Evolutionary conservation across 1,140 invertebrate genomes (phyloP), one percentile per base, ranked within the genome.

Genomic region (Heliothis subflexa): DNA sequence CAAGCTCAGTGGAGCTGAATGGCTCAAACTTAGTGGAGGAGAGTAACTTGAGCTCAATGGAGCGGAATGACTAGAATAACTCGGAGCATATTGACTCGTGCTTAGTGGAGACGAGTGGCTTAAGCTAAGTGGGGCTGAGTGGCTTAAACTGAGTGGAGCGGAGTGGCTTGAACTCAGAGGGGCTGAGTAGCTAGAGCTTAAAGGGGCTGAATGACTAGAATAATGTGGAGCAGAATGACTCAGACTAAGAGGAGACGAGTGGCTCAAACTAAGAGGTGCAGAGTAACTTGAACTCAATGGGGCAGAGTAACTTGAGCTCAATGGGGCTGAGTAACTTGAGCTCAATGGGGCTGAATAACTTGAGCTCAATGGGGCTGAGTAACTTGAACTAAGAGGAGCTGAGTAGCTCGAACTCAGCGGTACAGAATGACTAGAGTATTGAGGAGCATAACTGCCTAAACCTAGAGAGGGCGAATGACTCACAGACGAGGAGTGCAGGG

Each of bases 401-500:
- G 52, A 54, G 9, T 40, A 40, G 5, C 33, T 40, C 14, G 16
- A 14, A n/a, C 52, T 54, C 33, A 40, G 0, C 7, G 52, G 52
- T 14, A n/a, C n/a, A 16, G 52, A 54, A 16, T 54, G 52, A 10
- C 52, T 54, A 2, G 16, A n/a, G 9, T 16, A 16, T 7, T 7
- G n/a, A 1, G 52, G 52, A 16, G 52, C 52, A 16, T 14, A 54
- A 16, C 16, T 14, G n/a, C 52, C 16, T n/a, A 54, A 5, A 5
- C 52, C 9, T 4, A 16, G 14, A 0, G 52, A 16, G 0, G 52
- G 14, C 14, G 52, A 54, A 40, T 40, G 33, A 40, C 33, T 40
- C 14, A 54, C 52, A n/a, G 33, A 40, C 33, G 52, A 54, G 52
- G 52, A 40, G 33, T 16, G 61, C 33, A 62, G 28, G 61, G 61